Evolutionary conservation across 2,113 vertebrate species (phyloP).

Genomic region (Entomyzon cyanotis): DNA sequence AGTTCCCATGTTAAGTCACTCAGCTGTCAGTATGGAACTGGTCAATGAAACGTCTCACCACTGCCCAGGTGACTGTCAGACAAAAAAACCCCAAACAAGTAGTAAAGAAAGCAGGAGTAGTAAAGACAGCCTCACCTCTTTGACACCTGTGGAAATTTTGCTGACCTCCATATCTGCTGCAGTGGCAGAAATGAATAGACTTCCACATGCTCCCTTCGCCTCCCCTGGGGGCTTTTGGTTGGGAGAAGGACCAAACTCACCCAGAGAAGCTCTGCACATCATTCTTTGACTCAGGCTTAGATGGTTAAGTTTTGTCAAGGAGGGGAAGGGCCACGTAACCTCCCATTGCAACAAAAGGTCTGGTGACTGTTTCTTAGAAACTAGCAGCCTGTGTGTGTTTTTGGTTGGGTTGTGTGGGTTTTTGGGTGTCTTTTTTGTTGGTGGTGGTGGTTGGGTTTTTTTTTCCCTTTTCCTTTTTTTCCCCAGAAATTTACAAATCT

Average conservation of each 20-base stretch:
- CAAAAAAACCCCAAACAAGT: background rate
- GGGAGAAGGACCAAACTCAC: constrained; percentile 40
- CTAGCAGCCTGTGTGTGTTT: background rate
- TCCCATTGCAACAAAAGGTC: background rate
- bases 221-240: background rate
- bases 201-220: background rate
- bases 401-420: background rate
- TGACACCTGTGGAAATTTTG: background rate
- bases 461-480: background rate
- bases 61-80: background rate
- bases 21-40: background rate
- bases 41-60: background rate
- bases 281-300: constrained; percentile 9
- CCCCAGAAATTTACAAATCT: background rate
- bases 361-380: background rate
- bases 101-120: background rate
- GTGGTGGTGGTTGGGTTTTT: background rate
- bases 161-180: background rate
- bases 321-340: background rate
- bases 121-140: background rate
- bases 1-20: background rate
- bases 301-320: background rate
- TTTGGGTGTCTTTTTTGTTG: background rate
- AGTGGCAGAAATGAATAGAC: background rate
- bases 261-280: constrained; percentile 4